Percentiles rank a stretch among this genome's conserved stretches.
These are phyloP conservation scores for Mustelus asterias DNA, from an alignment of 2,113 vertebrate genomes.

Conservation along the genomic window DNA sequence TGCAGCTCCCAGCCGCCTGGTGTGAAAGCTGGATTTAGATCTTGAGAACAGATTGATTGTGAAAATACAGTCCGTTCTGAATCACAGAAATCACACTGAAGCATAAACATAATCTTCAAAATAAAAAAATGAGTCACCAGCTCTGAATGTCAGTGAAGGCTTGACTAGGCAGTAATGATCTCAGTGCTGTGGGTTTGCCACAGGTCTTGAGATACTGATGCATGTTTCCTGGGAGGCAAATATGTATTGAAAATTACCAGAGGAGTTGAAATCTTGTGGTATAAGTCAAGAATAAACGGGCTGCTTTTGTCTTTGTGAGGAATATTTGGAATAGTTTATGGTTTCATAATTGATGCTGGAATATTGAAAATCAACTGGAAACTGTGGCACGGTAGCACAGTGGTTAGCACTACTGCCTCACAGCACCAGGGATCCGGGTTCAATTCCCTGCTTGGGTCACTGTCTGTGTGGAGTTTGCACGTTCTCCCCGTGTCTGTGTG, in stretches of 20 bases:
- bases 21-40: conserved; percentile 38
- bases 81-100: conserved; percentile 33
- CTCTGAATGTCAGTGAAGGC: not conserved
- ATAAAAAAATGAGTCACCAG: conserved; percentile 29
- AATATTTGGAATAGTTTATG: not conserved
- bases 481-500: no score
- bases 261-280: not conserved
- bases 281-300: not conserved
- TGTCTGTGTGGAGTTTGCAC: no score
- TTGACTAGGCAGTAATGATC: not conserved
- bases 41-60: conserved; percentile 35
- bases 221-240: not conserved
- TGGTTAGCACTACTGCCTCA: no score
- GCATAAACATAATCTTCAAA: conserved; percentile 35
- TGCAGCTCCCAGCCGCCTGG: conserved; percentile 23
- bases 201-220: not conserved
- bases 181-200: not conserved
- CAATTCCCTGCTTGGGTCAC: no score
- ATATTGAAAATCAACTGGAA: not conserved
- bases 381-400: no score
- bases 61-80: conserved; percentile 37
- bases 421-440: no score
- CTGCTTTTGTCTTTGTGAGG: not conserved
- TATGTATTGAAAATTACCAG: not conserved
- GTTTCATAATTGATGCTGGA: not conserved